Base-by-base conservation (phyloP, 2,113 vertebrate species). In the Fregata magnificens region DNA sequence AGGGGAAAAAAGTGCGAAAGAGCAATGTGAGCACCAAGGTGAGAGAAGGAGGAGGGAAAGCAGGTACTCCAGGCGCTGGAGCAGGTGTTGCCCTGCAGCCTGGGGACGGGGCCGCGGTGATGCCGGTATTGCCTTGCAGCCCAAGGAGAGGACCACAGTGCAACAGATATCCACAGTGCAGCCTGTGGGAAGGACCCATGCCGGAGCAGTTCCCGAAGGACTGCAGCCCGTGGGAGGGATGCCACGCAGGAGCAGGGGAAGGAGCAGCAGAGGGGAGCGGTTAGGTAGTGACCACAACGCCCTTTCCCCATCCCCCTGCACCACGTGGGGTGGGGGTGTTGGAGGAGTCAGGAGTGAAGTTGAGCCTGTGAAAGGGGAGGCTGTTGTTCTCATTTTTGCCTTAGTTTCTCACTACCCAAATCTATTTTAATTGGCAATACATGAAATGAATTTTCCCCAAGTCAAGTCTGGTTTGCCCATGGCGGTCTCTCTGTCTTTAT, bases 111-210 rank as follows among this genome's bases (percentile, higher is more conserved):
- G 25, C 40, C 6, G 4, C 5, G 10, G 14, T 61, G 44, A 12
- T 38, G 26, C n/a, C 12, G 49, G 49, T 49, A 14, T 40, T 63
- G 32, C 19, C 25, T 7, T 16, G 42, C 36, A 26, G 26, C 7
- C 9, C 22, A 11, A 3, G 10, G 34, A 55, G 56, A 29, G 18
- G 16, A 40, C 17, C 11, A 12, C 0, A 0, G 8, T 6, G 19
- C n/a, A 14, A 55, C 55, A 86, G 53, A 44, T 59, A 63, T 17
- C 36, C 26, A 26, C 0, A 0, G 19, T 24, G 10, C 34, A 53
- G 16, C 5, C 26, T 11, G 36, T 29, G 15, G 8, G 17, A 53
- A 87, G 26, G 24, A 47, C 19, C 10, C 4, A 7, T 0, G 0
- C 25, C 26, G 29, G 10, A 62, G 8, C 47, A 31, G 53, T 5